Base-by-base conservation (phyloP, 2,888 invertebrate species). In the Disparrhopalites patrizii region DNA sequence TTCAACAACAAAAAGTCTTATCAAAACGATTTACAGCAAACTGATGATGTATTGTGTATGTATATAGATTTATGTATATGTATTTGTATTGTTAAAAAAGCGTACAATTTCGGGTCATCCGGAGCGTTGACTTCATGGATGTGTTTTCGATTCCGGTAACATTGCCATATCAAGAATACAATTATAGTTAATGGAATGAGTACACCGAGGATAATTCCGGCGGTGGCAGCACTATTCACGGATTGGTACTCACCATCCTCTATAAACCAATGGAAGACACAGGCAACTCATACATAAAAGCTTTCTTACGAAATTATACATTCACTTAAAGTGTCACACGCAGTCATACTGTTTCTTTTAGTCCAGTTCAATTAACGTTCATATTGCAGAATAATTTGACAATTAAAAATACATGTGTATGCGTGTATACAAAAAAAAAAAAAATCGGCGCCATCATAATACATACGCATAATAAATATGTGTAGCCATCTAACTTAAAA, bases 171-270 rank as follows among this genome's bases (percentile, higher is more conserved):
- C 52, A 70, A 54, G 31, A 68, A 58, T 8, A 58, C 73, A 18
- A 73, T 67, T 52, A 90, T 76, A 71, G 90, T 82, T 23, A 62
- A 18, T 25, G 92, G 91, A 76, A 92, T 81, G 79, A 93, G 81
- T 69, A 91, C 84, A 36, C 87, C 86, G 70, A 90, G 81, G 75
- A 91, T 85, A 79, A 91, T 86, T 72, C 88, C 90, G 78, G 87
- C 85, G 3, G 91, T 89, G 55, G 65, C 57, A 7, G 72, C 72
- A 68, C 70, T 70, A 38, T 71, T 68, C 47, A 75, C 73, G 20
- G 71, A 70, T 20, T 70, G 69, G 58, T 73, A 70, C 61, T 75
- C 75, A 25, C 75, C 75, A 25, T 69, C 70, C 72, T 75, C 75
- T 75, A 65, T 61, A 56, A n/a, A n/a, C n/a, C n/a, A n/a, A n/a